Percentiles rank a stretch among this genome's conserved stretches.
phyloP scores from a whole-genome alignment of 2,888 invertebrate genomes.

The Tetragonisca angustula region DNA sequence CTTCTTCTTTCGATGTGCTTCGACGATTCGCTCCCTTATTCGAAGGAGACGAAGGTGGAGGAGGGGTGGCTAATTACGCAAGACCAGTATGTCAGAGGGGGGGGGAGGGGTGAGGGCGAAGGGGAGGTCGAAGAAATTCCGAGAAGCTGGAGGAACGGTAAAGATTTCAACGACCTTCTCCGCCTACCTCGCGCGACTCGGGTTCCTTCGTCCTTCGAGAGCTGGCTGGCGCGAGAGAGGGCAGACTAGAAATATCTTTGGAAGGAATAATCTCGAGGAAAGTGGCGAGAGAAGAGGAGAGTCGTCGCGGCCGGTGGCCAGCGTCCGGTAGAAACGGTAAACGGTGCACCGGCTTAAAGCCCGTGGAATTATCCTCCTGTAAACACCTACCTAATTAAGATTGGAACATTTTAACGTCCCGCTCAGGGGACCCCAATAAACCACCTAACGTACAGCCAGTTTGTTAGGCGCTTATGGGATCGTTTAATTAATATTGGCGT shows the following conservation, averaged over 20 bases:
- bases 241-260: constrained; percentile 28
- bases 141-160: constrained; percentile 69
- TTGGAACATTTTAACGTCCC: constrained; percentile 82
- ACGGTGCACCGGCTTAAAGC: constrained; percentile 66
- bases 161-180: constrained; percentile 72
- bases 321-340: constrained; percentile 61
- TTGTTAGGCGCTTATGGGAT: constrained; percentile 82
- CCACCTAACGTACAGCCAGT: constrained; percentile 80
- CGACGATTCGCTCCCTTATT: background rate
- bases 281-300: constrained; percentile 2
- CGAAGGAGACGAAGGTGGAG: too few relatives aligned
- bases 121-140: constrained; percentile 63
- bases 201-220: constrained; percentile 62
- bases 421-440: constrained; percentile 80
- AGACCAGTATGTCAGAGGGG: constrained; percentile 51
- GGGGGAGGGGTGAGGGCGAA: background rate
- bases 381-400: constrained; percentile 84
- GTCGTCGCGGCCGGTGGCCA: constrained; percentile 65
- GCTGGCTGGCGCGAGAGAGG: constrained; percentile 23
- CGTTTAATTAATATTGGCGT: constrained; percentile 84
- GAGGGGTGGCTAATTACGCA: constrained; percentile 66
- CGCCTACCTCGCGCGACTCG: constrained; percentile 51
- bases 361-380: constrained; percentile 80
- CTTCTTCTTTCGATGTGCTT: constrained; percentile 8
- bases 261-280: constrained; percentile 22